Evolutionary conservation across 2,888 invertebrate genomes (phyloP), one percentile per base, ranked within the genome.

Genomic region (Phengaris arion): DNA sequence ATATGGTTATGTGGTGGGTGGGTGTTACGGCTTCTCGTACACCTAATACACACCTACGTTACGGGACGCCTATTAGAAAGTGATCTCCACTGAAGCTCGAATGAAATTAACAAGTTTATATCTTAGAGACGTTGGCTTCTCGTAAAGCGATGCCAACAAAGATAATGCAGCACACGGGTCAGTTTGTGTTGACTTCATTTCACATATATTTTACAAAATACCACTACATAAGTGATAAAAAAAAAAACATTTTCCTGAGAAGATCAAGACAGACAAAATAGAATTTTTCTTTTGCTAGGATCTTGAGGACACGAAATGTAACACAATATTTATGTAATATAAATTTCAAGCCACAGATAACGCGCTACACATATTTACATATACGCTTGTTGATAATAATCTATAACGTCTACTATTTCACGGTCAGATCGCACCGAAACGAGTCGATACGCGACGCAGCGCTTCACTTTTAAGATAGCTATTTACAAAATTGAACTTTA

Each of bases 61-160:
- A 51, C 15, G 22, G 51, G 22, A 22, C 22, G 15, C 69, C 69
- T 9, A 22, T 51, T 70, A 70, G 70, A 70, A 48, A 70, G 70
- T 70, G 48, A 22, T 70, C 15, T 15, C 10, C 22, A 15, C 48
- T 15, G 48, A 70, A 15, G 51, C 48, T 70, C 70, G 51, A 10
- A 48, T 70, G 51, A 70, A 70, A 64, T 64, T 64, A 64, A 45
- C 64, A 13, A 64, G 64, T 64, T 64, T 64, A 64, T 64, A 45
- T 35, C 64, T 64, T 0, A 45, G 64, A 35, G 35, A 35, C 13
- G 12, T 64, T 35, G 64, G 64, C 12, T 64, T 35, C 52, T 52
- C 52, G 52, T 52, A 52, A 52, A 52, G 52, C 12, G 52, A 52
- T 52, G 52, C 52, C 52, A 52, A 4, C 4, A 5, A 13, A 64